Conservation (phyloP, 2,888 invertebrate species). For the Archips crataeganus region DNA sequence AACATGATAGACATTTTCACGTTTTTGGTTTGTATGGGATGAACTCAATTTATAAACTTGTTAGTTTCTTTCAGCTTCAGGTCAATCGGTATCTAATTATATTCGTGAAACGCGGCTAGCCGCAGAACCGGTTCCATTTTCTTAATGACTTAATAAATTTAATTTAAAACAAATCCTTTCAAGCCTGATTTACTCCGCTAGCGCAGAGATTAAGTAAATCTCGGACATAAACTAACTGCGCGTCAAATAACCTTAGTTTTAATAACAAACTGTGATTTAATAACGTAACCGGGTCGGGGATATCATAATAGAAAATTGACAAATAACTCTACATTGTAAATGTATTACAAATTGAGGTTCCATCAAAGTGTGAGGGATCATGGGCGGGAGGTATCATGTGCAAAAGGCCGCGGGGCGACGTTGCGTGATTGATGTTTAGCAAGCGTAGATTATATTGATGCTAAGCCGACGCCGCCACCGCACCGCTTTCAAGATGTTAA, state of each 20-base stretch:
- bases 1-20: neutral
- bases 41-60: neutral
- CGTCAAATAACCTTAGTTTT: neutral
- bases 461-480: conserved; percentile 52
- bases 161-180: conserved; percentile 2
- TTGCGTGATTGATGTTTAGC: conserved; percentile 59
- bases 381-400: conserved; percentile 51
- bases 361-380: conserved; percentile 24
- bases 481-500: conserved; percentile 71
- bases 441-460: conserved; percentile 54
- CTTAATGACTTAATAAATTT: conserved; percentile 2
- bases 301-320: conserved; percentile 20
- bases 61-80: neutral
- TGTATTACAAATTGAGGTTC: conserved; percentile 36
- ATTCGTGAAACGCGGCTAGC: neutral
- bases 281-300: neutral
- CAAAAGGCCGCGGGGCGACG: conserved; percentile 47
- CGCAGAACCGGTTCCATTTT: neutral
- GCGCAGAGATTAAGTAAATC: neutral
- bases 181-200: conserved; percentile 3
- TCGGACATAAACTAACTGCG: conserved; percentile 12
- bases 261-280: conserved; percentile 6
- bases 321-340: conserved; percentile 28
- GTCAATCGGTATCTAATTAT: neutral
- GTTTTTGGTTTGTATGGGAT: neutral